phyloP scores from a whole-genome alignment of 2,888 invertebrate species.

The Pyrochroa serraticornis region DNA sequence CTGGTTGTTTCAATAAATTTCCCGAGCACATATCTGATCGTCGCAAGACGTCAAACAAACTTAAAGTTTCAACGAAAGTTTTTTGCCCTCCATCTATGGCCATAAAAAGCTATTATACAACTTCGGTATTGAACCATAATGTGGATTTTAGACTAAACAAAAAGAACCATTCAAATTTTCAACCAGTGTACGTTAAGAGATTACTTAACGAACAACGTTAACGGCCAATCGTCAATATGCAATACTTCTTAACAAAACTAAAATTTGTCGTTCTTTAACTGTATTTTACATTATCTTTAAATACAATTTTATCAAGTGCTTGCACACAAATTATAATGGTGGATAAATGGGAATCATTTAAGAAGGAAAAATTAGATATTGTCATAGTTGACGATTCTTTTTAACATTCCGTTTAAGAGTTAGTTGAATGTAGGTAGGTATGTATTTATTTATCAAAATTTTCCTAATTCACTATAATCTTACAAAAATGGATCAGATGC shows the following conservation, averaged over 20 bases:
- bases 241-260: no score
- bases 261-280: no score
- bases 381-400: no score
- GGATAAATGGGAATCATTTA: no score
- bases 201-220: not conserved
- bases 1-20: constrained; percentile 45
- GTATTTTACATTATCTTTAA: no score
- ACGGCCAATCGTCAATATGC: not conserved
- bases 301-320: no score
- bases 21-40: constrained; percentile 42
- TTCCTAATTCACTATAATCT: no score
- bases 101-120: constrained; percentile 39
- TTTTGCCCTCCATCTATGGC: constrained; percentile 42
- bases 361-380: no score
- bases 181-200: constrained; percentile 43
- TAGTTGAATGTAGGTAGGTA: no score
- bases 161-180: constrained; percentile 33
- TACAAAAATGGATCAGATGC: constrained; percentile 20
- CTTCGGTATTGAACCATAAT: constrained; percentile 42
- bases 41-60: constrained; percentile 33
- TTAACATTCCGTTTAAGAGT: no score
- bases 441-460: not conserved
- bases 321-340: no score
- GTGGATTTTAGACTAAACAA: constrained; percentile 41
- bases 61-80: constrained; percentile 31